These are phyloP conservation scores for Drosophila carrolli DNA, from an alignment of 1,140 invertebrate genomes.

Conservation along the genomic window DNA sequence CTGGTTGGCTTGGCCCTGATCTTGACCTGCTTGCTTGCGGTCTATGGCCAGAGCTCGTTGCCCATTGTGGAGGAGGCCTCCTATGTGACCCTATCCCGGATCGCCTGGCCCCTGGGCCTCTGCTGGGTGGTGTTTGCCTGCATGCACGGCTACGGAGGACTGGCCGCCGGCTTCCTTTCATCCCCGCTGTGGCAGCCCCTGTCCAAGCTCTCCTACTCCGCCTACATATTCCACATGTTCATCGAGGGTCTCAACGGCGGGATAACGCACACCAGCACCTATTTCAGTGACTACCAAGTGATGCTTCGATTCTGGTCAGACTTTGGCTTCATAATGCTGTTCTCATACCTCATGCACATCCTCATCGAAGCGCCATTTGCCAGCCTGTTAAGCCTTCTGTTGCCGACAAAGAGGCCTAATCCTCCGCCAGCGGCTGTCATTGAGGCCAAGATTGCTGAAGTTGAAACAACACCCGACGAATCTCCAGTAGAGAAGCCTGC, in stretches of 20 bases:
- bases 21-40: constrained; percentile 49
- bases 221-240: constrained; percentile 85
- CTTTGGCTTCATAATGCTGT: constrained; percentile 58
- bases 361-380: constrained; percentile 59
- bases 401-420: constrained; percentile 21
- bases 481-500: neutral
- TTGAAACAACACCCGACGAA: neutral
- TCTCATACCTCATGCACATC: constrained; percentile 54
- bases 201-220: constrained; percentile 85
- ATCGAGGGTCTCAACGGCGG: constrained; percentile 51
- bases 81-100: constrained; percentile 87
- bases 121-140: constrained; percentile 90
- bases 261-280: constrained; percentile 40
- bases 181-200: constrained; percentile 85
- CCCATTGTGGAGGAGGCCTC: constrained; percentile 85
- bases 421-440: neutral
- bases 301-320: constrained; percentile 64
- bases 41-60: constrained; percentile 34
- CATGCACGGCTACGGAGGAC: constrained; percentile 87
- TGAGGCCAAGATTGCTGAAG: neutral
- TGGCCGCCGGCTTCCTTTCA: constrained; percentile 85
- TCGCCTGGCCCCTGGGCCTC: constrained; percentile 87
- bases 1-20: constrained; percentile 53
- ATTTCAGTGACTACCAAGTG: constrained; percentile 74
- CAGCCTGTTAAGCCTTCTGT: constrained; percentile 30